These are phyloP conservation scores for Chlorospingus semifuscus DNA, from an alignment of 2,797 vertebrate genomes.

Conservation along the genomic window DNA sequence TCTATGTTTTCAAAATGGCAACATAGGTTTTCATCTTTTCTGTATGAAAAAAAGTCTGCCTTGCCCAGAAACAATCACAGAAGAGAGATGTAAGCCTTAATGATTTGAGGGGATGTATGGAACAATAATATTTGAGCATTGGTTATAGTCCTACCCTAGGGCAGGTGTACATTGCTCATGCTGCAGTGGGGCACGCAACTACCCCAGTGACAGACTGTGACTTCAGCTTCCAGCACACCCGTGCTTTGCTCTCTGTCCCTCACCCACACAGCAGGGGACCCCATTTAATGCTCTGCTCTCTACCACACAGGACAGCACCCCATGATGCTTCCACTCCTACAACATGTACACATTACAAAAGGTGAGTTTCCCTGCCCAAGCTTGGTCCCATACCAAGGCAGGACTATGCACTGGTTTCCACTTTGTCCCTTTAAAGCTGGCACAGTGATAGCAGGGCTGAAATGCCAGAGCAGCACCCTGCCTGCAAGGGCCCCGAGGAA, in stretches of 20 bases:
- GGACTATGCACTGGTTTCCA: not conserved
- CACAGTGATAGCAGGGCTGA: fast-evolving
- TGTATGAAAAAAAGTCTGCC: not conserved
- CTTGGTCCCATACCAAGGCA: not conserved
- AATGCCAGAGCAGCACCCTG: not conserved
- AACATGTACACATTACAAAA: not conserved
- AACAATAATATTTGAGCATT: not conserved
- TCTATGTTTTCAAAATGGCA: not conserved
- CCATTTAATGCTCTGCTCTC: not conserved
- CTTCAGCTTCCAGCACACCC: not conserved
- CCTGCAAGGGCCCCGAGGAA: not conserved
- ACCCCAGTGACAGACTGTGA: fast-evolving
- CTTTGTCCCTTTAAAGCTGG: not conserved
- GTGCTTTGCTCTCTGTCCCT: not conserved
- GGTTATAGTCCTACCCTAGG: fast-evolving
- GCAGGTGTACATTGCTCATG: not conserved
- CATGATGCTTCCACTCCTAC: not conserved
- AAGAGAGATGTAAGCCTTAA: not conserved
- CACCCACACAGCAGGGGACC: not conserved
- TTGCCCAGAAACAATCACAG: not conserved
- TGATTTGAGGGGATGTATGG: not conserved
- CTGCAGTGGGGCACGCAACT: not conserved
- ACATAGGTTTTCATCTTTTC: not conserved
- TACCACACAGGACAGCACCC: not conserved
- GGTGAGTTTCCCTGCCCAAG: not conserved